phyloP scores from a whole-genome alignment of 2,888 invertebrate species.

The Nemotelus pantherinus region DNA sequence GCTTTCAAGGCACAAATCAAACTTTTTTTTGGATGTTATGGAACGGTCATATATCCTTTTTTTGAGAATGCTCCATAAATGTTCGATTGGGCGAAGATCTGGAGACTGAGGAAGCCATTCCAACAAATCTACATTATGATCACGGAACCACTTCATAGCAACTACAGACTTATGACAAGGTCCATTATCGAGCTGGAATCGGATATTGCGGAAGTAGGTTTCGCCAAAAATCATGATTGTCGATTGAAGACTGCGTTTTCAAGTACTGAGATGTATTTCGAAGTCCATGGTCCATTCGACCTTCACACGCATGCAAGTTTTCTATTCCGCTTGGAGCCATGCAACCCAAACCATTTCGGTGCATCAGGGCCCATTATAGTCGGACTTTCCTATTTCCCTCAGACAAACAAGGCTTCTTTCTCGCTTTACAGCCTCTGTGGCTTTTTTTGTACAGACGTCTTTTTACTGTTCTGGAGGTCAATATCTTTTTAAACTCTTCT shows the following conservation, averaged over 20 bases:
- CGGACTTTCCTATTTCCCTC: background rate
- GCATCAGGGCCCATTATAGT: background rate
- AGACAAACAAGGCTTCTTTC: background rate
- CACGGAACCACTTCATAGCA: too few relatives aligned
- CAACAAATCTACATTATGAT: too few relatives aligned
- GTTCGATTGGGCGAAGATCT: background rate
- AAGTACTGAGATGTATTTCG: too few relatives aligned
- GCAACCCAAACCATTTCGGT: background rate
- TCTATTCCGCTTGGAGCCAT: background rate
- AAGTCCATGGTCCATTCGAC: too few relatives aligned
- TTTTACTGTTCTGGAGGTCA: too few relatives aligned
- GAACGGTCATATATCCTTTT: too few relatives aligned
- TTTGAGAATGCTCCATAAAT: too few relatives aligned
- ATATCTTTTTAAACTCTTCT: background rate
- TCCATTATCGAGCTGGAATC: background rate
- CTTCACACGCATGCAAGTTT: background rate
- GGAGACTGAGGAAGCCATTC: background rate
- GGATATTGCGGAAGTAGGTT: background rate
- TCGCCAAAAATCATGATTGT: too few relatives aligned
- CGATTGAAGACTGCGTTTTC: too few relatives aligned
- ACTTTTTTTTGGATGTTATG: background rate
- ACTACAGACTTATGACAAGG: background rate
- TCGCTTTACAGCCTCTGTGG: background rate
- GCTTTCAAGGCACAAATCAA: background rate
- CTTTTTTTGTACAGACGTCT: background rate